Base-by-base conservation (phyloP, 2,113 vertebrate genomes). In the Argyrosomus japonicus region DNA sequence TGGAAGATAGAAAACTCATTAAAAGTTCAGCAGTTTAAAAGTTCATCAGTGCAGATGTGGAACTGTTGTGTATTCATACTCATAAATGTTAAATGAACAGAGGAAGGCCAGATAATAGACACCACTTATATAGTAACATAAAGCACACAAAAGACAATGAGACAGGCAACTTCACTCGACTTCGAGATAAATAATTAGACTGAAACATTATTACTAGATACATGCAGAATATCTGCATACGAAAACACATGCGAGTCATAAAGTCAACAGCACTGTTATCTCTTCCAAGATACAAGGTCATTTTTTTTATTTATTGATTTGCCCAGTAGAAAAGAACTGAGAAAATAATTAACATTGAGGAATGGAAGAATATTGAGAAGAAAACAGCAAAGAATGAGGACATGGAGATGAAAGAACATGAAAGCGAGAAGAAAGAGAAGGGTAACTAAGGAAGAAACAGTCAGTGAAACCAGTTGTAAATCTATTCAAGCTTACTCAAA, bases 21-120 rank as follows among this genome's bases (percentile, higher is more conserved):
- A 65, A 65, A 75, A 12, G 57, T 60, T 47, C 43, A 61, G 56
- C 45, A n/a, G 25, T 61, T 47, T 48, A 32, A 61, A 75, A 18
- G 23, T 73, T 61, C 50, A 45, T 45, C 12, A 27, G 32, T 11
- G 32, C 15, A 56, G 23, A 65, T 17, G 50, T 21, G 32, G 6
- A 56, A 68, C 53, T 23, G 64, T 61, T 68, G 14, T 60, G 25
- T 50, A 48, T 17, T 58, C 5, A 47, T 47, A 23, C 23, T 77
- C 63, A 68, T 68, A 17, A 32, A 58, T 58, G 25, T 45, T 65
- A 15, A 47, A 67, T n/a, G 18, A 45, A 65, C 50, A 45, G 12
- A 21, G 51, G 5, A 29, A 67, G 17, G n/a, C 18, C 11, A n/a
- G 5, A 57, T n/a, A 21, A 60, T 51, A 25, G 47, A 36, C 45